A percentile compares a stretch with the other conserved stretches of the same genome.
Conservation (phyloP, 2,888 invertebrate genomes). For the Aleiodes alternator region DNA sequence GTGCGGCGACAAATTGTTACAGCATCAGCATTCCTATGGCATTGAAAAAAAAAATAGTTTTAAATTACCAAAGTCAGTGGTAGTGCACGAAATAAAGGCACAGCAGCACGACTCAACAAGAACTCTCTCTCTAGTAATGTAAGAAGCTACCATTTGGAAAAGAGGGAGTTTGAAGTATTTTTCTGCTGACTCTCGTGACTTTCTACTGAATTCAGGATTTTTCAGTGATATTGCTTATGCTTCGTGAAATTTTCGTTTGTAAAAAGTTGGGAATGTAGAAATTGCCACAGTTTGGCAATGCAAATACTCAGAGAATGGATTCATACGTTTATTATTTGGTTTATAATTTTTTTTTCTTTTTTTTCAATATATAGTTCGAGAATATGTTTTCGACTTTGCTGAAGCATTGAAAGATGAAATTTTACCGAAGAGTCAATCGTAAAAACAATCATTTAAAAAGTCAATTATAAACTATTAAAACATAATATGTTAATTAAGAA, state of each 20-base stretch:
- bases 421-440: too few relatives aligned
- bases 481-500: too few relatives aligned
- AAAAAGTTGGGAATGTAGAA: neutral
- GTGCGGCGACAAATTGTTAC: slow-evolving; percentile 14
- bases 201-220: neutral
- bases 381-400: too few relatives aligned
- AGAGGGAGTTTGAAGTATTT: neutral
- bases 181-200: slow-evolving; percentile 18
- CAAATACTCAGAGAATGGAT: neutral
- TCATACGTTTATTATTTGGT: neutral
- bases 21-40: slow-evolving; percentile 27
- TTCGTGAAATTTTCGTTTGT: too few relatives aligned
- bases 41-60: slow-evolving; percentile 15
- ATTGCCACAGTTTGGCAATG: slow-evolving; percentile 17
- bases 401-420: too few relatives aligned
- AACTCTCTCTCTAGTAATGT: slow-evolving; percentile 5
- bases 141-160: slow-evolving; percentile 6
- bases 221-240: too few relatives aligned
- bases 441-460: too few relatives aligned
- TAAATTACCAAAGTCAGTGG: slow-evolving; percentile 31
- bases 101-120: neutral
- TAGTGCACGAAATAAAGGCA: slow-evolving; percentile 16
- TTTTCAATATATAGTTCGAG: neutral
- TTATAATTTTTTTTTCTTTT: neutral
- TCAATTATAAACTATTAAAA: too few relatives aligned